Evolutionary conservation across 2,797 vertebrate genomes (phyloP).

Genomic region (Etheostoma perlongum): DNA sequence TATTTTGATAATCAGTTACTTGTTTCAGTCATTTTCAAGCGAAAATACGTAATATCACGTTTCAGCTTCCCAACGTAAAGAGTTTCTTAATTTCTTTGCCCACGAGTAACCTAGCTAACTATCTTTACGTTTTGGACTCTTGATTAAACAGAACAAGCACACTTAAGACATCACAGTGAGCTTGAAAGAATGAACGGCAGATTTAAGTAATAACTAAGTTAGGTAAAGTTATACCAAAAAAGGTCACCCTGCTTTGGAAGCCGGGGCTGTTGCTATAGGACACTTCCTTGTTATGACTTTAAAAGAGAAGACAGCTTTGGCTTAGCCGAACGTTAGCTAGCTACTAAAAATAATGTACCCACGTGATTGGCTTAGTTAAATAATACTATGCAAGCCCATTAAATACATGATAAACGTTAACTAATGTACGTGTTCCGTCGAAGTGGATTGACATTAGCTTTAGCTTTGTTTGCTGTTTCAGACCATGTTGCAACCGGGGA

Average conservation of each 20-base stretch:
- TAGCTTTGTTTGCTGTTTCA: neutral
- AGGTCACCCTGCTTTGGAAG: neutral
- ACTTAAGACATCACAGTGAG: neutral
- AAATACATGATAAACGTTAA: too few relatives aligned
- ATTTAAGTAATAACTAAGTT: neutral
- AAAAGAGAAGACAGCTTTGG: slow-evolving; percentile 20
- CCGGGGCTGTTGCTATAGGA: slow-evolving; percentile 32
- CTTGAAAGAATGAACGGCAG: neutral
- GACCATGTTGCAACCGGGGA: neutral
- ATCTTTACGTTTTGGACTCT: neutral
- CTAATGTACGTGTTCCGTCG: rapidly evolving
- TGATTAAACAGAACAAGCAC: neutral
- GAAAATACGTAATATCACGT: neutral
- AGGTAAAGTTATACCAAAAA: neutral
- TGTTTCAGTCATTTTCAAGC: neutral
- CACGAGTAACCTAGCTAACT: neutral
- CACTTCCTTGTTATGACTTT: slow-evolving; percentile 63
- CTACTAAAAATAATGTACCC: slow-evolving; percentile 51
- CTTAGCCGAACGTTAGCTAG: neutral
- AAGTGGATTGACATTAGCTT: neutral
- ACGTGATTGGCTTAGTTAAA: slow-evolving; percentile 5
- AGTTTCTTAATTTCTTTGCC: neutral
- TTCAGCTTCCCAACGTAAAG: neutral
- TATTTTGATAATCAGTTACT: neutral
- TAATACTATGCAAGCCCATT: too few relatives aligned